phyloP scores from a whole-genome alignment of 2,888 invertebrate genomes.

The Pyrocoelia pectoralis region DNA sequence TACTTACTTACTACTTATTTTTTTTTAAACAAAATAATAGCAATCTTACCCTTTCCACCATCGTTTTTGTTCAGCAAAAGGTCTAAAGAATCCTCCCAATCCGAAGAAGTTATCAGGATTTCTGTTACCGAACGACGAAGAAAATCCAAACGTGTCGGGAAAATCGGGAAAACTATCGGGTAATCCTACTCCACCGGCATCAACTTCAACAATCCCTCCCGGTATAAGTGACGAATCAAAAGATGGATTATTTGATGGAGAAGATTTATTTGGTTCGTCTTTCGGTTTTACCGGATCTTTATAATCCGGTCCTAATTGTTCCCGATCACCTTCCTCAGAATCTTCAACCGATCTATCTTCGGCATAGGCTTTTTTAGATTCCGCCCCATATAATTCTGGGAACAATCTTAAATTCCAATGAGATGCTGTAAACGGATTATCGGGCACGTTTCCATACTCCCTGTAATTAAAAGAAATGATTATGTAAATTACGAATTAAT shows the following conservation, averaged over 20 bases:
- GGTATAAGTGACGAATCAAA: slow-evolving; percentile 41
- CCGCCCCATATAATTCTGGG: slow-evolving; percentile 16
- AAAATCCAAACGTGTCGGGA: slow-evolving; percentile 43
- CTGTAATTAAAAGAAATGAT: slow-evolving; percentile 13
- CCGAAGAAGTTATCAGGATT: slow-evolving; percentile 40
- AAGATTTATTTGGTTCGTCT: slow-evolving; percentile 44
- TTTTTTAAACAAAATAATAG: neutral
- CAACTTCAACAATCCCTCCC: slow-evolving; percentile 51
- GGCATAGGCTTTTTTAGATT: slow-evolving; percentile 15
- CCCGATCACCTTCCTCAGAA: slow-evolving; percentile 45
- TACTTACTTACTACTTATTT: no score
- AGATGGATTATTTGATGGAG: slow-evolving; percentile 6
- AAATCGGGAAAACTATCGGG: slow-evolving; percentile 24
- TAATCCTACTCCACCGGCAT: slow-evolving; percentile 39
- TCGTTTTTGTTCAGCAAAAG: slow-evolving; percentile 46
- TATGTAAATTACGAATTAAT: no score
- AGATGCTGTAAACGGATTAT: slow-evolving; percentile 10
- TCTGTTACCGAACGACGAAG: slow-evolving; percentile 28
- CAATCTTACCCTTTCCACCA: slow-evolving; percentile 64
- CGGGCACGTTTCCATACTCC: slow-evolving; percentile 12
- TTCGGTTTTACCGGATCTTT: slow-evolving; percentile 47
- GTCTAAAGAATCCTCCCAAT: slow-evolving; percentile 52
- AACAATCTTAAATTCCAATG: slow-evolving; percentile 23
- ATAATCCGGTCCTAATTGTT: slow-evolving; percentile 53
- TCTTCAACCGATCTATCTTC: slow-evolving; percentile 23